Evolutionary conservation across 2,888 invertebrate genomes (phyloP).

Genomic region (Agrotis segetum): DNA sequence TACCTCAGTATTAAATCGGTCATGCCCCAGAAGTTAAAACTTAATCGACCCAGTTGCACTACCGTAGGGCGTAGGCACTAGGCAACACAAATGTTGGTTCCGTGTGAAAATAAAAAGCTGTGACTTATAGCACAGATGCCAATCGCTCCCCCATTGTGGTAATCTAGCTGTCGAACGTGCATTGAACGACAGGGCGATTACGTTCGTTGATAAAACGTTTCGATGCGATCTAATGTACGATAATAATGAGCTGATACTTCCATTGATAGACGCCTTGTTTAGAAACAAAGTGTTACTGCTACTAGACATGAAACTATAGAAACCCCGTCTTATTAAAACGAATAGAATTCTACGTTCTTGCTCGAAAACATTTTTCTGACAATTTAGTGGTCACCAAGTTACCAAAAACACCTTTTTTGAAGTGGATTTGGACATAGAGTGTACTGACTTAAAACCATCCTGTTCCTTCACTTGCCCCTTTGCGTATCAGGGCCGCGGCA

Average conservation of each 20-base stretch:
- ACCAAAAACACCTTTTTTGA: no score
- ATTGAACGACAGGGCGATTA: constrained; percentile 18
- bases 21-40: no score
- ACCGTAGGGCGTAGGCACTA: not conserved
- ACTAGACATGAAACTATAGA: not conserved
- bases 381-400: constrained; percentile 12
- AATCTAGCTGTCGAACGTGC: constrained; percentile 30
- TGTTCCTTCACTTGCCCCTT: no score
- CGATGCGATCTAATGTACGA: constrained; percentile 1
- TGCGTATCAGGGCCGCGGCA: no score
- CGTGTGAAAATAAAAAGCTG: constrained; percentile 31
- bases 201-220: constrained; percentile 11
- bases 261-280: not conserved
- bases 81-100: constrained; percentile 28
- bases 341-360: not conserved
- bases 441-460: no score
- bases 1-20: not conserved
- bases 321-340: not conserved
- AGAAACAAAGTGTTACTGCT: not conserved
- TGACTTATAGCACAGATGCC: constrained; percentile 22
- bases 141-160: constrained; percentile 23
- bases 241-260: not conserved
- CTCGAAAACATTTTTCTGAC: not conserved
- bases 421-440: no score
- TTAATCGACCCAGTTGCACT: not conserved